Evolutionary conservation across 2,888 invertebrate species (phyloP).

Genomic region (Rotaria macrura): DNA sequence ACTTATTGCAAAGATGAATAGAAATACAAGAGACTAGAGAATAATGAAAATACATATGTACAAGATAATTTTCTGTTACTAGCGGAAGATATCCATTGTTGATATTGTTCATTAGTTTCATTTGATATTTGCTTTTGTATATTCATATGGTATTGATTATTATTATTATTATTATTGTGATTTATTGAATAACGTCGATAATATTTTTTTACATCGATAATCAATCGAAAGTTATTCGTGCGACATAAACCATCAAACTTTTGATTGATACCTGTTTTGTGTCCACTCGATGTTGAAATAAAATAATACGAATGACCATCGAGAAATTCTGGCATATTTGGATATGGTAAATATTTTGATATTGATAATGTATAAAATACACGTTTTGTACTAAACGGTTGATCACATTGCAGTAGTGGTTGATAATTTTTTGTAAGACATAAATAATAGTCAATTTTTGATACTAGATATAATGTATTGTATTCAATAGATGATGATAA

Average conservation of each 20-base stretch:
- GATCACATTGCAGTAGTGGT: not conserved
- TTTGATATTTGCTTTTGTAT: not conserved
- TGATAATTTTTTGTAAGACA: not conserved
- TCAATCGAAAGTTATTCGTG: not conserved
- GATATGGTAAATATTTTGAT: not conserved
- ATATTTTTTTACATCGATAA: not conserved
- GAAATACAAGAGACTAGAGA: not conserved
- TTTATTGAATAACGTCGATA: not conserved
- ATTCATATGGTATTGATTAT: not conserved
- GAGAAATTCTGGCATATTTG: not conserved
- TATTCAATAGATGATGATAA: not conserved
- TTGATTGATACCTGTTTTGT: not conserved
- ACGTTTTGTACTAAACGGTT: not conserved
- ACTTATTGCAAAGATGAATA: not conserved
- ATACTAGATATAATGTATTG: not conserved
- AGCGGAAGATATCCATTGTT: not conserved
- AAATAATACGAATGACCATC: not conserved
- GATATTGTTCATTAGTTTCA: not conserved
- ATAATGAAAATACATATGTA: not conserved
- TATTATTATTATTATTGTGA: too few species aligned
- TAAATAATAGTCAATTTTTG: not conserved
- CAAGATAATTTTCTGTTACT: not conserved
- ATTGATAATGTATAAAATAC: not conserved
- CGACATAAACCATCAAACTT: not conserved
- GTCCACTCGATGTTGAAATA: slow-evolving; percentile 4